phyloP scores from a whole-genome alignment of 2,888 invertebrate species.

The Lobophora halterata region DNA sequence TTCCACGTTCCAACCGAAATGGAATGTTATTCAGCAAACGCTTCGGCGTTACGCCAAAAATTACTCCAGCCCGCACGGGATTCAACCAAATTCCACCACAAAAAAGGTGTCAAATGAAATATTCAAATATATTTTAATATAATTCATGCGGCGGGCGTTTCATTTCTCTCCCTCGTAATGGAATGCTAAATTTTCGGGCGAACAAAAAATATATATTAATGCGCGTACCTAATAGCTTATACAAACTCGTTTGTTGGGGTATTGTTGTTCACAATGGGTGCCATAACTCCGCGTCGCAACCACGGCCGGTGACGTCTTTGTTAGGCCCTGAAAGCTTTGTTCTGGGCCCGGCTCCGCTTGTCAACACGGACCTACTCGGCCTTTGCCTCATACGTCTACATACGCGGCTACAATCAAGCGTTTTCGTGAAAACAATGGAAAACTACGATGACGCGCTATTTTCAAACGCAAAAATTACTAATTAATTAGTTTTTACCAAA shows the following conservation, averaged over 20 bases:
- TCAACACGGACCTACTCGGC: slow-evolving; percentile 61
- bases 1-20: slow-evolving; percentile 75
- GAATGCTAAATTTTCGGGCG: slow-evolving; percentile 81
- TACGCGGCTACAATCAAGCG: slow-evolving; percentile 40
- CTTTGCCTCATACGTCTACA: slow-evolving; percentile 44
- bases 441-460: slow-evolving; percentile 21
- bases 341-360: slow-evolving; percentile 68
- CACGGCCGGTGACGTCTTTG: slow-evolving; percentile 81
- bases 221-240: slow-evolving; percentile 82
- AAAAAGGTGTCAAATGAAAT: slow-evolving; percentile 82
- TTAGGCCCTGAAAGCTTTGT: slow-evolving; percentile 74
- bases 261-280: slow-evolving; percentile 80
- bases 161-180: slow-evolving; percentile 81
- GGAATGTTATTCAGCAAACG: slow-evolving; percentile 78
- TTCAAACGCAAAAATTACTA: slow-evolving; percentile 9
- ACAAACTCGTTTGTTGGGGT: slow-evolving; percentile 81
- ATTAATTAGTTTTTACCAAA: slow-evolving; percentile 13
- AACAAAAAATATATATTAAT: slow-evolving; percentile 82
- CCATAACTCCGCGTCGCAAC: slow-evolving; percentile 80
- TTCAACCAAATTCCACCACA: slow-evolving; percentile 78
- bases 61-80: slow-evolving; percentile 72
- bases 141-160: slow-evolving; percentile 81
- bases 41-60: slow-evolving; percentile 75
- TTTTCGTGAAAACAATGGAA: slow-evolving; percentile 33
- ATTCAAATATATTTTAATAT: slow-evolving; percentile 82